Evolutionary conservation across 1,140 invertebrate species (phyloP).

Genomic region (Sarcophaga peregrina): DNA sequence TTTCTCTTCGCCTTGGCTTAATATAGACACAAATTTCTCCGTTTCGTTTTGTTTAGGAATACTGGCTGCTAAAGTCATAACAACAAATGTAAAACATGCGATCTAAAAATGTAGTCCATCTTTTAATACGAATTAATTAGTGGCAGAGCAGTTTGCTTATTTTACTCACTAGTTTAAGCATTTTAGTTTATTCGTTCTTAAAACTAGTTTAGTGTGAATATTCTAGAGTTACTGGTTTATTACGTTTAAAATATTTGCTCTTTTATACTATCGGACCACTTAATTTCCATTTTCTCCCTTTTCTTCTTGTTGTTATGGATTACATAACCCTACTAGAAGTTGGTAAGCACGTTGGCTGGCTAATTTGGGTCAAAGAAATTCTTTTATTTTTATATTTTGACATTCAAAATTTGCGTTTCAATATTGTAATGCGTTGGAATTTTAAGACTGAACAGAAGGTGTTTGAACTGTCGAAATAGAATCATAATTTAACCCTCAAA

Average conservation of each 20-base stretch:
- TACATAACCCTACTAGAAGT: too few relatives aligned
- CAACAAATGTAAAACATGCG: not conserved
- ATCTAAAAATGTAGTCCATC: constrained; percentile 16
- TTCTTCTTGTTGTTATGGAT: too few relatives aligned
- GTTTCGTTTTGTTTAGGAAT: constrained; percentile 44
- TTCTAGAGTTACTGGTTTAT: not conserved
- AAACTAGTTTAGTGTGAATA: constrained; percentile 3
- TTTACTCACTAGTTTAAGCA: constrained; percentile 60
- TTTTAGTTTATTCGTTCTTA: constrained; percentile 39
- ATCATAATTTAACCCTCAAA: too few relatives aligned
- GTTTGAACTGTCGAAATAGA: too few relatives aligned
- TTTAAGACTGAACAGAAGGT: too few relatives aligned
- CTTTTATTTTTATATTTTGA: too few relatives aligned
- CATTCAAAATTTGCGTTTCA: too few relatives aligned
- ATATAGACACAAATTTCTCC: constrained; percentile 49
- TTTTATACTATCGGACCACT: not conserved
- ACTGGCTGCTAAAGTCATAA: not conserved
- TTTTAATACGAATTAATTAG: constrained; percentile 9
- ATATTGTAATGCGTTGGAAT: too few relatives aligned
- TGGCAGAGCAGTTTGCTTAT: not conserved
- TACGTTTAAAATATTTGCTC: constrained; percentile 6
- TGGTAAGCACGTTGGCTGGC: too few relatives aligned
- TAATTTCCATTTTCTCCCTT: too few relatives aligned
- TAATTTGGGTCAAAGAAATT: constrained; percentile 25
- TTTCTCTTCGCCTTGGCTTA: constrained; percentile 54